These are phyloP conservation scores for Colletes collaris DNA, from an alignment of 2,888 invertebrate genomes.

Conservation along the genomic window DNA sequence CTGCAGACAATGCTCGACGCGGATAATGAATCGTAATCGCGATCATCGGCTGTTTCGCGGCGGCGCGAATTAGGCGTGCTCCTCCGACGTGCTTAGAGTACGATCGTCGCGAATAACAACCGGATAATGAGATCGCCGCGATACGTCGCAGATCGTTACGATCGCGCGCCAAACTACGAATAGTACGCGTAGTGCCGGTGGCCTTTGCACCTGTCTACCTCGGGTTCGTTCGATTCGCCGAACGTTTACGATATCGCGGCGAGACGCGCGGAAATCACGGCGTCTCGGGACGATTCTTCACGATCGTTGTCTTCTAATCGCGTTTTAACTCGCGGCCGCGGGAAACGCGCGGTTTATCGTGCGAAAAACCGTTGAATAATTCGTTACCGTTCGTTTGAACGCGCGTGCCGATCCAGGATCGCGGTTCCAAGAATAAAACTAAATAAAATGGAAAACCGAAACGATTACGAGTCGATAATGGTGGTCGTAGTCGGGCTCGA, in stretches of 20 bases:
- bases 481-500: neutral
- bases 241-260: constrained; percentile 25
- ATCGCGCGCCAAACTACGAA: constrained; percentile 11
- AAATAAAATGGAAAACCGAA: too few species aligned
- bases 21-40: constrained; percentile 65
- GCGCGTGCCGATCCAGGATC: too few species aligned
- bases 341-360: constrained; percentile 11
- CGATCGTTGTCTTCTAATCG: constrained; percentile 10
- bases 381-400: neutral
- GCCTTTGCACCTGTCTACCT: constrained; percentile 58
- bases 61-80: constrained; percentile 60
- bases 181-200: neutral
- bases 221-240: constrained; percentile 47
- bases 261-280: constrained; percentile 17
- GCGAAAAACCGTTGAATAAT: constrained; percentile 13
- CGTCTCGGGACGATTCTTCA: too few species aligned
- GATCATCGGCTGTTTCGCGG: constrained; percentile 54
- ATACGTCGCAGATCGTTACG: constrained; percentile 28
- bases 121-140: constrained; percentile 40
- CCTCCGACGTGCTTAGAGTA: constrained; percentile 57
- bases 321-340: constrained; percentile 12
- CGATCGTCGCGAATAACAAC: constrained; percentile 57
- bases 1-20: constrained; percentile 55
- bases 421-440: too few species aligned
- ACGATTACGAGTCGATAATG: too few species aligned